Conservation (phyloP, 2,888 invertebrate species). For the Dascillus cervinus region DNA sequence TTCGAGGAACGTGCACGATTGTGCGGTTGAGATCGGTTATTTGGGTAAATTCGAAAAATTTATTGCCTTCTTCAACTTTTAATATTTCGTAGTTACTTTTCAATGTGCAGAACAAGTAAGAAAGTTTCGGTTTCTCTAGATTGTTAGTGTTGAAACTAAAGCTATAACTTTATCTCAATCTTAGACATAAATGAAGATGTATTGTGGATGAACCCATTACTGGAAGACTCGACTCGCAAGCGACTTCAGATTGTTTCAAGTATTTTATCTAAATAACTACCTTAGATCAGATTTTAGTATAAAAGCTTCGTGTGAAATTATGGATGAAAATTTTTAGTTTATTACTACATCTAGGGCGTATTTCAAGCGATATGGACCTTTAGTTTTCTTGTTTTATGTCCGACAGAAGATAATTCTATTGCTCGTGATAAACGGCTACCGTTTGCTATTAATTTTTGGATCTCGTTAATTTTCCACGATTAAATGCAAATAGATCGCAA, state of each 20-base stretch:
- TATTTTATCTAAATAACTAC: constrained; percentile 33
- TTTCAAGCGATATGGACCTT: too few relatives aligned
- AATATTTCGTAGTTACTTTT: neutral
- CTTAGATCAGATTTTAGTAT: constrained; percentile 9
- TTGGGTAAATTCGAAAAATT: constrained; percentile 5
- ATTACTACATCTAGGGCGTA: too few relatives aligned
- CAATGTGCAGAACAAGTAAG: constrained; percentile 12
- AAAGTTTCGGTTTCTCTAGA: constrained; percentile 20
- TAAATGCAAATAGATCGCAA: too few relatives aligned
- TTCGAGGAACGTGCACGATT: constrained; percentile 1
- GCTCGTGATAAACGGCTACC: too few relatives aligned
- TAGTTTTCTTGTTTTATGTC: too few relatives aligned
- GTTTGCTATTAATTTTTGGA: too few relatives aligned
- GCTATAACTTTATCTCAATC: constrained; percentile 40
- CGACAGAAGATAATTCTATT: too few relatives aligned
- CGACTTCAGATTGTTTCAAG: constrained; percentile 35
- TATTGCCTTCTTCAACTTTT: neutral
- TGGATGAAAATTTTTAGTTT: too few relatives aligned
- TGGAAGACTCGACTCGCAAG: constrained; percentile 27
- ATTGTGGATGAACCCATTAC: constrained; percentile 35
- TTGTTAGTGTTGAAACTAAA: constrained; percentile 34
- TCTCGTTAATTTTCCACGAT: too few relatives aligned
- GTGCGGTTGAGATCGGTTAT: constrained; percentile 7
- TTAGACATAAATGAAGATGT: constrained; percentile 40
- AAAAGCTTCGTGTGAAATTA: neutral